Evolutionary conservation across 2,113 vertebrate species (phyloP).

Genomic region (Engystomops pustulosus): DNA sequence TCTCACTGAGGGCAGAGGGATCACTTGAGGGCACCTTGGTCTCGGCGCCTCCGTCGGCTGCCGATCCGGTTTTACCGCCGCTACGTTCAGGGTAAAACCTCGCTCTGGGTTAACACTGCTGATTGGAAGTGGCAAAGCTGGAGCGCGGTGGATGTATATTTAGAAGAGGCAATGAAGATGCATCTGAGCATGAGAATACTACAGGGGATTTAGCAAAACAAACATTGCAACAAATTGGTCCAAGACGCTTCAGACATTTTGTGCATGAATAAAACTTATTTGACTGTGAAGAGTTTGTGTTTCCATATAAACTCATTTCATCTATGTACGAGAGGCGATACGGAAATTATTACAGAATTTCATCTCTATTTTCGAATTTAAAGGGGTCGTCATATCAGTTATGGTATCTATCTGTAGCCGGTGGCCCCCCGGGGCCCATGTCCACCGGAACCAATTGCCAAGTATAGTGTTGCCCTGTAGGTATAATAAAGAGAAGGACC

Average conservation of each 20-base stretch:
- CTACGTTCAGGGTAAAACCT: conserved; percentile 57
- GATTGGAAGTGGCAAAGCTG: conserved; percentile 66
- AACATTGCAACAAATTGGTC: conserved; percentile 65
- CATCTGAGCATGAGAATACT: conserved; percentile 69
- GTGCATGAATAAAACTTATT: conserved; percentile 67
- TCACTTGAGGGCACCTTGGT: background rate
- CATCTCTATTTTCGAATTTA: too few relatives aligned
- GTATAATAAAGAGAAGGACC: too few relatives aligned
- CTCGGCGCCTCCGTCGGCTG: conserved; percentile 60
- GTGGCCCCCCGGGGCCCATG: too few relatives aligned
- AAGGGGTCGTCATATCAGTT: too few relatives aligned
- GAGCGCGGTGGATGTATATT: conserved; percentile 64
- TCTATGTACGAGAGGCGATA: background rate
- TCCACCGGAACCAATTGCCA: too few relatives aligned
- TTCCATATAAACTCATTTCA: background rate
- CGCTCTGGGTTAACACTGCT: conserved; percentile 63
- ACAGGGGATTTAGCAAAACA: conserved; percentile 66
- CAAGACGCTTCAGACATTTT: conserved; percentile 64
- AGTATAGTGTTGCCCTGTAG: too few relatives aligned
- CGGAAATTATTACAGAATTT: background rate
- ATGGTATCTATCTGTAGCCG: too few relatives aligned
- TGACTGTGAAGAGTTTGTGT: conserved; percentile 61
- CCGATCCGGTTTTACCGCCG: conserved; percentile 39
- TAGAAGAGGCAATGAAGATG: conserved; percentile 65
- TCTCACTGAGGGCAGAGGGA: background rate